Base-by-base conservation (phyloP, 35 echinoderm and acorn worm genomes). In the Heliocidaris tuberculata region DNA sequence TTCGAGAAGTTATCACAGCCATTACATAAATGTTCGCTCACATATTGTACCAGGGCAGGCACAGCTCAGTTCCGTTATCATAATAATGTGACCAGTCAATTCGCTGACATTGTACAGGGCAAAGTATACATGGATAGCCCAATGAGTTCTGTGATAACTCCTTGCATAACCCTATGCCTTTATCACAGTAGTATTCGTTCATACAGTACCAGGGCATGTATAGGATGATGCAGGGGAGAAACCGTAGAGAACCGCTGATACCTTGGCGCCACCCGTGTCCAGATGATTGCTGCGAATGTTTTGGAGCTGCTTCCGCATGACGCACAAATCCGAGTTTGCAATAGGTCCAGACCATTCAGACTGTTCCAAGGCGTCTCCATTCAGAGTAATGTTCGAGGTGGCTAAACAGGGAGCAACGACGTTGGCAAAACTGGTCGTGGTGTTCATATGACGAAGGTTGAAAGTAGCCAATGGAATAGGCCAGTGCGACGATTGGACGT, bases 231-330 rank as follows among this genome's bases (percentile, higher is more conserved):
- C 48, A 13, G 91, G 91, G 29, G 91, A 59, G n/a, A 93, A 93
- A 13, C 91, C 91, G 30, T 93, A 93, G 24, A 93, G 91, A 52
- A 93, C 91, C 31, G 56, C 91, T 12, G 91, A 93, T 59, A 93
- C 91, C 50, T 59, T 93, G 47, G 50, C 91, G 30, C 50, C 91
- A 50, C 91, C 50, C 11, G 47, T 1, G n/a, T 59, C 48, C 50
- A 93, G 50, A 52, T 16, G 4, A n/a, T 93, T 49, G n/a, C 2
- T 30, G 13, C 2, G 11, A 52, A 21, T n/a, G 32, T 91, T 35
- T 3, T 93, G 31, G 10, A 93, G 91, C 11, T 48, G 91, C 21
- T 93, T 93, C 50, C 91, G 47, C 31, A 59, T 13, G 50, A 50
- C 91, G 50, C 91, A 93, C 9, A 59, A 30, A 5, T 59, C 50